phyloP scores from a whole-genome alignment of 1,140 invertebrate species.

The Cepaea nemoralis region DNA sequence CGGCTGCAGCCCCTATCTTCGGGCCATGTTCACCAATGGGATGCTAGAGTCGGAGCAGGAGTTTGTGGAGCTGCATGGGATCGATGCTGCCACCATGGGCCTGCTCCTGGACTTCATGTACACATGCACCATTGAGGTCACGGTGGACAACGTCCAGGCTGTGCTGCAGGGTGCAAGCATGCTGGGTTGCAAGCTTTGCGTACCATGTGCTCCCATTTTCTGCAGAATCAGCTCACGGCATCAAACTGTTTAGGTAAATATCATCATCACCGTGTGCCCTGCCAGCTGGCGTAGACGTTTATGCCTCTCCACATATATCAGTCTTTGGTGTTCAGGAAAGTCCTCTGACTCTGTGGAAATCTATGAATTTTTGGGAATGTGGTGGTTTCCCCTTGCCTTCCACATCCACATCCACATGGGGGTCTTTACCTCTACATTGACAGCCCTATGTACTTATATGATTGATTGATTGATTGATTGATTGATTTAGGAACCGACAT shows the following conservation, averaged over 20 bases:
- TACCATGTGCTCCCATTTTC: conserved; percentile 64
- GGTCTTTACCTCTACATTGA: too few species aligned
- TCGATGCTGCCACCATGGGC: conserved; percentile 83
- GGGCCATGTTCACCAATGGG: conserved; percentile 71
- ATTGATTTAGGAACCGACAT: too few species aligned
- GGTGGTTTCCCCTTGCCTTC: too few species aligned
- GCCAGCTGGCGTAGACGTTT: too few species aligned
- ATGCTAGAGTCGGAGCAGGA: conserved; percentile 76
- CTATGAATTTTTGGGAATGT: too few species aligned
- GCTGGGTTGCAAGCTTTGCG: conserved; percentile 67
- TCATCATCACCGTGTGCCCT: too few species aligned
- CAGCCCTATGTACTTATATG: too few species aligned
- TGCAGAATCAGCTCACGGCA: conserved; percentile 65
- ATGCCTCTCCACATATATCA: too few species aligned
- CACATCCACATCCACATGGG: too few species aligned
- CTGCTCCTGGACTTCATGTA: conserved; percentile 91
- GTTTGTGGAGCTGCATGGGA: conserved; percentile 82
- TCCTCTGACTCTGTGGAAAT: too few species aligned
- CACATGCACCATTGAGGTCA: conserved; percentile 77
- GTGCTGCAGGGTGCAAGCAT: conserved; percentile 77
- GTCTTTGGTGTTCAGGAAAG: too few species aligned
- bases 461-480: too few species aligned
- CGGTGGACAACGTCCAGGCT: conserved; percentile 88
- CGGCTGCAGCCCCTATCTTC: conserved; percentile 68
- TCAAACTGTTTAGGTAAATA: conserved; percentile 66